These are phyloP conservation scores for Daboia siamensis DNA, from an alignment of 2,113 vertebrate genomes.

Conservation along the genomic window DNA sequence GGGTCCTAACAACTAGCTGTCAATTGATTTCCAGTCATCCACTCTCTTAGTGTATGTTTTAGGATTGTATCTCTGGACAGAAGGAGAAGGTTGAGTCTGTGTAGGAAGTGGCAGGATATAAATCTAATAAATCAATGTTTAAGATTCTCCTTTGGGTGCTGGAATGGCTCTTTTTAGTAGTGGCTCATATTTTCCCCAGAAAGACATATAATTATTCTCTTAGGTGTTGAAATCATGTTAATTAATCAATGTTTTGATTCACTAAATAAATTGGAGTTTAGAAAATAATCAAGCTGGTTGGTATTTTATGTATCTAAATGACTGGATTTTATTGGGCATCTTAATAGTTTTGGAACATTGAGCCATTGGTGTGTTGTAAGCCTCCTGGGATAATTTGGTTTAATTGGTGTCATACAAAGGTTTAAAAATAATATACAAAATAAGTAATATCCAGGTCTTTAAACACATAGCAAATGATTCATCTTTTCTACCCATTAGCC, in stretches of 20 bases:
- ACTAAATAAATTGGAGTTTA: not conserved
- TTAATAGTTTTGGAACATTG: not conserved
- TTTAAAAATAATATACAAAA: not conserved
- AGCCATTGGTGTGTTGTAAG: not conserved
- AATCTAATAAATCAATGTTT: not conserved
- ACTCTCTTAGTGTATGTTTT: not conserved
- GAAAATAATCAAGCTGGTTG: not conserved
- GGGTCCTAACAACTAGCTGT: not conserved
- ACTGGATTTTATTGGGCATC: not conserved
- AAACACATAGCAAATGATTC: not conserved
- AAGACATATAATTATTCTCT: not conserved
- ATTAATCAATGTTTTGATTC: not conserved
- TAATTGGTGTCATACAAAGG: not conserved
- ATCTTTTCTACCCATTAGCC: not conserved
- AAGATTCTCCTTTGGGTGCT: not conserved
- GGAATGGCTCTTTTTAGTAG: not conserved
- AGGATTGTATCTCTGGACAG: not conserved
- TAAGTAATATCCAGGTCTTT: not conserved
- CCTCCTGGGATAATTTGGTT: not conserved
- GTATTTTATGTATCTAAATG: not conserved
- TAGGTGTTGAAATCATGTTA: not conserved
- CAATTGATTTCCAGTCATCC: not conserved
- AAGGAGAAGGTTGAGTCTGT: not conserved
- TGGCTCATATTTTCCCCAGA: not conserved
- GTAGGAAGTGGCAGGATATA: not conserved